Conservation (phyloP, 2,113 vertebrate species). For the Pantherophis guttatus region DNA sequence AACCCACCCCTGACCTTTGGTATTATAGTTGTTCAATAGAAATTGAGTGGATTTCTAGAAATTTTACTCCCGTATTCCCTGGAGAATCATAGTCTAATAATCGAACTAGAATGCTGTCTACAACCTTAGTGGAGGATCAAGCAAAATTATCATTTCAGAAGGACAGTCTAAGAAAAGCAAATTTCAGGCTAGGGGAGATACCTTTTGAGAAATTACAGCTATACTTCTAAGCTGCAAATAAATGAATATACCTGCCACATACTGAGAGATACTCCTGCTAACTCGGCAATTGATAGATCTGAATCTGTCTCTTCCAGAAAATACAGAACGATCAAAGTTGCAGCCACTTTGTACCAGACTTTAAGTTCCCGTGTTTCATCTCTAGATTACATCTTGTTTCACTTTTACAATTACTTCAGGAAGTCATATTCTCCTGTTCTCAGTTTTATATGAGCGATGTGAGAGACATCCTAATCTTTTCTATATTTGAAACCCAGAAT, state of each 20-base stretch:
- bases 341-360: neutral
- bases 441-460: slow-evolving; percentile 9
- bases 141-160: neutral
- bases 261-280: neutral
- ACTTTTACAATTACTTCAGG: slow-evolving; percentile 27
- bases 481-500: slow-evolving; percentile 4
- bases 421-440: slow-evolving; percentile 10
- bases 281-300: neutral
- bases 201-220: neutral
- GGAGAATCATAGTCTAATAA: neutral
- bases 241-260: neutral
- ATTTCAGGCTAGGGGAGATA: neutral
- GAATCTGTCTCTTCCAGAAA: neutral
- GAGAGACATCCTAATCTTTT: slow-evolving; percentile 42
- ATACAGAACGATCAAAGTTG: neutral
- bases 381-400: slow-evolving; percentile 7
- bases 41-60: neutral
- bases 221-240: neutral
- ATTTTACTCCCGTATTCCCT: neutral
- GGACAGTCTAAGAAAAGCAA: neutral
- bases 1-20: neutral
- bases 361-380: neutral
- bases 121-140: neutral
- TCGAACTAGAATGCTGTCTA: neutral
- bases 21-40: neutral